Evolutionary conservation across 2,113 vertebrate genomes (phyloP), one percentile per base, ranked within the genome.

Genomic region (Oplegnathus fasciatus): DNA sequence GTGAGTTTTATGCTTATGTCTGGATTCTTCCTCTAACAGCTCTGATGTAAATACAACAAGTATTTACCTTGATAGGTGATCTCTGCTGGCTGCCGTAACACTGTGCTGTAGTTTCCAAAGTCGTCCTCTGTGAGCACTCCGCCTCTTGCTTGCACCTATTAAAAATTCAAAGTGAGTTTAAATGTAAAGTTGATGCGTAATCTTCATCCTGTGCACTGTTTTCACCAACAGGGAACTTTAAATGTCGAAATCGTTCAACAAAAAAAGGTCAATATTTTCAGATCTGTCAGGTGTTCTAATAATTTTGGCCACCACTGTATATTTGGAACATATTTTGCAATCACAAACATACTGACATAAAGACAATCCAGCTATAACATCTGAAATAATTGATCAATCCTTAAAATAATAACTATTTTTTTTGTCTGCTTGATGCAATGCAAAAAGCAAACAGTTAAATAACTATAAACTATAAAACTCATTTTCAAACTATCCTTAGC

Each of bases 91-190:
- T 96, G 92, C 93, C 97, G 94, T 76, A 97, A 92, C 6, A 95
- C 88, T 26, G 93, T 96, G 4, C 95, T 98, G 94, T 99, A 99
- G 89, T 99, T 99, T 90, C 83, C 95, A 92, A 99, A 97, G 90
- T 99, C 98, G 28, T 98, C 96, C 75, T 97, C 97, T 48, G 92
- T 95, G 82, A 99, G 89, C 76, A 98, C 96, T 30, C 98, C 98
- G 14, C 97, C 97, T 5, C 93, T 94, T 9, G 40, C 95, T 85
- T 93, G 96, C 62, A 97, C 97, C 98, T 99, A 87, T 84, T 55
- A 9, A 84, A 90, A 82, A 85, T 37, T 28, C 6, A 87, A 10
- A 46, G 24, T 10, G 15, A 60, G 57, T 64, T 68, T 40, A 52
- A 57, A 66, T 66, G 20, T 70, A 11, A 46, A 67, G 22, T 4